phyloP scores from a whole-genome alignment of 2,797 vertebrate species.

The Rhabdomys pumilio region DNA sequence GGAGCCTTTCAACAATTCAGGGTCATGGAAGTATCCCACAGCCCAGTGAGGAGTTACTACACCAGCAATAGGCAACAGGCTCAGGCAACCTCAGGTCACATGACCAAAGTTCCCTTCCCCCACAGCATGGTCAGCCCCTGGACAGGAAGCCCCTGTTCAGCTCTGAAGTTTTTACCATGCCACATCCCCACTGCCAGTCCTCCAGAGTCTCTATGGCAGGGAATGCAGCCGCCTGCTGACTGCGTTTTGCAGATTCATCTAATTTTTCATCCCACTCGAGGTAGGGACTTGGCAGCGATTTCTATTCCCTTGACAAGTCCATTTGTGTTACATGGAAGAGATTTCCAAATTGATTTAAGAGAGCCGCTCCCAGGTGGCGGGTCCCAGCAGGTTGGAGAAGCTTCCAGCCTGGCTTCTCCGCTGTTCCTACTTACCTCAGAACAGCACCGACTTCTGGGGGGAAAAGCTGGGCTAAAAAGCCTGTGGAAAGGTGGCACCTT shows the following conservation, averaged over 20 bases:
- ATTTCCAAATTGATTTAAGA: slow-evolving; percentile 61
- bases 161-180: rapidly evolving
- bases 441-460: neutral
- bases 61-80: neutral
- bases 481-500: rapidly evolving
- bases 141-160: neutral
- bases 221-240: neutral
- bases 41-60: rapidly evolving
- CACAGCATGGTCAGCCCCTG: neutral
- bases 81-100: rapidly evolving
- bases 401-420: slow-evolving; percentile 16
- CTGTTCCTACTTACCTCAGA: neutral
- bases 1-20: rapidly evolving
- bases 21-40: neutral
- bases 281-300: slow-evolving; percentile 11
- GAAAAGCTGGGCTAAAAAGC: neutral
- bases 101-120: too few relatives aligned
- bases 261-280: slow-evolving; percentile 11
- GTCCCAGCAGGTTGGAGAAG: neutral
- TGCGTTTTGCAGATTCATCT: neutral
- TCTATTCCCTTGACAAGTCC: neutral
- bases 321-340: neutral
- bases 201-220: neutral
- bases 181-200: rapidly evolving
- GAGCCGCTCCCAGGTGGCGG: neutral